A percentile compares a stretch with the other conserved stretches of the same genome.
These are phyloP conservation scores for Lysiphlebus fabarum DNA, from an alignment of 1,140 invertebrate genomes.

Conservation along the genomic window DNA sequence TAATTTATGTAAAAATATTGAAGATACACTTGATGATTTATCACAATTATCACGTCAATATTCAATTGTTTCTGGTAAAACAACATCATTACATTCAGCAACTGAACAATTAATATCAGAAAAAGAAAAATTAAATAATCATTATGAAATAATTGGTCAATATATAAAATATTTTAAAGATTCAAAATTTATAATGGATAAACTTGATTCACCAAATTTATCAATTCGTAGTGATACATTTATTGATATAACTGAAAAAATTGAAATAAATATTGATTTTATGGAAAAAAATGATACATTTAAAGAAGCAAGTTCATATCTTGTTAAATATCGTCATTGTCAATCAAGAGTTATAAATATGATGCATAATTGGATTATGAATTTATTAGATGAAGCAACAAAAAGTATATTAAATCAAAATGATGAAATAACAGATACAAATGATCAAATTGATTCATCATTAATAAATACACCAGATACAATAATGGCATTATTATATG, in stretches of 20 bases:
- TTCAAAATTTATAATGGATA: constrained; percentile 75
- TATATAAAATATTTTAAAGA: constrained; percentile 84
- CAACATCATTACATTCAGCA: constrained; percentile 81
- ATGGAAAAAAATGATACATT: constrained; percentile 78
- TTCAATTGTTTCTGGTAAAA: constrained; percentile 82
- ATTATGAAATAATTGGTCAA: constrained; percentile 73
- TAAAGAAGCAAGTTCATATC: constrained; percentile 70
- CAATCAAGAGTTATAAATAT: constrained; percentile 74
- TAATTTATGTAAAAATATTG: constrained; percentile 65
- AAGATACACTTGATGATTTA: constrained; percentile 69
- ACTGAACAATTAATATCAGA: constrained; percentile 87
- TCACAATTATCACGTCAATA: constrained; percentile 73
- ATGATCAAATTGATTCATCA: not conserved
- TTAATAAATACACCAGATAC: constrained; percentile 60
- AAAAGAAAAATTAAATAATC: constrained; percentile 76
- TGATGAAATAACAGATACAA: too few species aligned
- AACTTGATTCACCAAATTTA: constrained; percentile 74
- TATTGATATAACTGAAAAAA: constrained; percentile 73
- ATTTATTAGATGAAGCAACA: constrained; percentile 72
- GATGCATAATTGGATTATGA: constrained; percentile 72
- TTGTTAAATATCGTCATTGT: constrained; percentile 76
- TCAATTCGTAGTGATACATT: constrained; percentile 81
- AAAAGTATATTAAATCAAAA: constrained; percentile 62
- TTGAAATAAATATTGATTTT: constrained; percentile 86
- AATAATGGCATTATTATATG: constrained; percentile 85